Conservation (phyloP, 35 echinoderm and acorn worm genomes). For the Apostichopus japonicus region DNA sequence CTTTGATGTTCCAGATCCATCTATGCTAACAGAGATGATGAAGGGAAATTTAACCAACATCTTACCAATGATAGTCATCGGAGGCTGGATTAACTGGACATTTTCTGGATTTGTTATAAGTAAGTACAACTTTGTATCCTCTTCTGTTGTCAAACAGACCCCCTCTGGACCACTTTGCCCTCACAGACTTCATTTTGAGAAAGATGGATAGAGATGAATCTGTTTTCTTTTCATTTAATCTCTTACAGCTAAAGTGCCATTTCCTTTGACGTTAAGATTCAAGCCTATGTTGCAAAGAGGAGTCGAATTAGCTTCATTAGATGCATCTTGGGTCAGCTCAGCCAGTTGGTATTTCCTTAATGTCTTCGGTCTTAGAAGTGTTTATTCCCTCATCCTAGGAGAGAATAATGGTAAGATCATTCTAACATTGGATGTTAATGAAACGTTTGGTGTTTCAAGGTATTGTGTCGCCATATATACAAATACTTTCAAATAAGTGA, state of each 20-base stretch:
- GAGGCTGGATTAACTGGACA: conserved; percentile 99
- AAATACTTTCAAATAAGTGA: too few relatives aligned
- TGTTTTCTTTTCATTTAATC: too few relatives aligned
- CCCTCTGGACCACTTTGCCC: too few relatives aligned
- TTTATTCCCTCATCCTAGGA: conserved; percentile 93
- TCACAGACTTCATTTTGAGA: too few relatives aligned
- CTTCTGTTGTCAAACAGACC: background rate
- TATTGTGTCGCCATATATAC: too few relatives aligned
- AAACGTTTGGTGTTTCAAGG: too few relatives aligned
- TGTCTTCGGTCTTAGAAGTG: conserved; percentile 94
- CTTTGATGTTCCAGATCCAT: conserved; percentile 75
- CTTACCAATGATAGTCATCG: conserved; percentile 98
- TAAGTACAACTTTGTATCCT: conserved; percentile 39
- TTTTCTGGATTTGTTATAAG: conserved; percentile 99
- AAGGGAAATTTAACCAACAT: conserved; percentile 98
- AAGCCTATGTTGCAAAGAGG: conserved; percentile 98
- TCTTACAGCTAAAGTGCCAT: conserved; percentile 88
- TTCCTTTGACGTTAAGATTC: conserved; percentile 96
- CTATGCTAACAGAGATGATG: conserved; percentile 99
- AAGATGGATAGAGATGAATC: too few relatives aligned
- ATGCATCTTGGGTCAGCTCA: conserved; percentile 97
- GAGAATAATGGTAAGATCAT: conserved; percentile 94
- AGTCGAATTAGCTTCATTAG: conserved; percentile 91
- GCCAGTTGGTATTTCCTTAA: conserved; percentile 99
- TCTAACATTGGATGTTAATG: background rate